Conservation (phyloP, 2,113 vertebrate genomes). For the Phylloscopus trochilus region DNA sequence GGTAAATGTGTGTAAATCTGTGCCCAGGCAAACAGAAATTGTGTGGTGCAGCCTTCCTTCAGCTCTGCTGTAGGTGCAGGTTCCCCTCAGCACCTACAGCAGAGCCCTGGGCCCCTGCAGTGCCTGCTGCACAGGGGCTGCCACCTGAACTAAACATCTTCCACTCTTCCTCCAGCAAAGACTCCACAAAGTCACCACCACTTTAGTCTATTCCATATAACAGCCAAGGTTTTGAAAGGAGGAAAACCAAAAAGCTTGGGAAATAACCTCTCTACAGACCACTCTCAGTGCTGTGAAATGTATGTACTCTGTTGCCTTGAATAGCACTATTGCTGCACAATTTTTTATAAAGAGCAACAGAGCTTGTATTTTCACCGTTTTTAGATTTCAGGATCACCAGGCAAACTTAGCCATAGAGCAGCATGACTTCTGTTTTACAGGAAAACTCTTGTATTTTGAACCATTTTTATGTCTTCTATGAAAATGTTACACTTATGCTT, state of each 20-base stretch:
- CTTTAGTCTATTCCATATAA: fast-evolving
- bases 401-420: slow-evolving; percentile 10
- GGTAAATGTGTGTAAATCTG: background rate
- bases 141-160: background rate
- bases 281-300: slow-evolving; percentile 13
- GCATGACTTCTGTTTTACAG: slow-evolving; percentile 3
- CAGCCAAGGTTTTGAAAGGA: background rate
- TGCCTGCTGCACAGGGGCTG: background rate
- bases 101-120: fast-evolving
- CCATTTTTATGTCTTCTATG: background rate
- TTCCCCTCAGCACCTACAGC: fast-evolving
- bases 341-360: background rate
- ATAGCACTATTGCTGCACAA: background rate
- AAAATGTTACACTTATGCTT: slow-evolving; percentile 19
- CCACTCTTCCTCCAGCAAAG: background rate
- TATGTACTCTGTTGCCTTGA: background rate
- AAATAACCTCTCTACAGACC: background rate
- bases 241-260: background rate
- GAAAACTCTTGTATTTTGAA: slow-evolving; percentile 29
- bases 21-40: background rate
- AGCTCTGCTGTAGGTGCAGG: background rate
- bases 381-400: background rate
- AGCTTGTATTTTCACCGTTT: background rate
- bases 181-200: background rate
- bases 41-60: background rate